These are phyloP conservation scores for Syndactyla subalaris DNA, from an alignment of 2,797 vertebrate genomes.

Conservation along the genomic window DNA sequence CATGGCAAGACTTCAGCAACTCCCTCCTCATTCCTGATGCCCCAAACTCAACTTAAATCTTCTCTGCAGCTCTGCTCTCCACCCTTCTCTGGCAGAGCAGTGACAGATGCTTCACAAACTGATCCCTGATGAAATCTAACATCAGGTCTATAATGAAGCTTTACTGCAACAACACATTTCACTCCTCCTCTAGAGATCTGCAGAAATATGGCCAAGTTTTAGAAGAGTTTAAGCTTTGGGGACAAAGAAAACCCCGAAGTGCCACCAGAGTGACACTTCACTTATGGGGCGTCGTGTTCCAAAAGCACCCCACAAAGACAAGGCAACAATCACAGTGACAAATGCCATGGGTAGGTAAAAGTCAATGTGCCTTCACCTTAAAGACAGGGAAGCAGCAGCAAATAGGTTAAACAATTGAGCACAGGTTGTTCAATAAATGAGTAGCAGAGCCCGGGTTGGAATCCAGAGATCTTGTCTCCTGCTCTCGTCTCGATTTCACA, in stretches of 20 bases:
- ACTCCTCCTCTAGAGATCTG: background rate
- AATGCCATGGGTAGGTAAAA: accelerated
- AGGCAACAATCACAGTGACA: accelerated
- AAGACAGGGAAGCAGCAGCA: background rate
- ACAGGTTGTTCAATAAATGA: background rate
- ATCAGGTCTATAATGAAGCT: background rate
- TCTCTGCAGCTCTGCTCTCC: background rate
- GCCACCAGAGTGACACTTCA: too few relatives aligned
- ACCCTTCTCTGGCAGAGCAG: background rate
- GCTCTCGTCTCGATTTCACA: background rate
- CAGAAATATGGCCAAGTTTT: background rate
- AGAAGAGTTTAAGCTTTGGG: background rate
- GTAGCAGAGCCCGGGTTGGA: background rate
- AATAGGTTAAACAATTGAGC: background rate
- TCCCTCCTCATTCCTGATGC: background rate
- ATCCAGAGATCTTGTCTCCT: slow-evolving; percentile 1
- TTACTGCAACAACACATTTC: slow-evolving; percentile 24
- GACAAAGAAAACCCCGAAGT: background rate
- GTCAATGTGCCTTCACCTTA: background rate
- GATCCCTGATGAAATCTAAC: background rate
- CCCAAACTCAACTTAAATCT: background rate
- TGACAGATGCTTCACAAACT: slow-evolving; percentile 9
- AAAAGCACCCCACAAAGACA: background rate
- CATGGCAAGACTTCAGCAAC: background rate
- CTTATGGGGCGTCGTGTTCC: accelerated